phyloP scores from a whole-genome alignment of 2,888 invertebrate species.

The Drosophila nr. fundita region DNA sequence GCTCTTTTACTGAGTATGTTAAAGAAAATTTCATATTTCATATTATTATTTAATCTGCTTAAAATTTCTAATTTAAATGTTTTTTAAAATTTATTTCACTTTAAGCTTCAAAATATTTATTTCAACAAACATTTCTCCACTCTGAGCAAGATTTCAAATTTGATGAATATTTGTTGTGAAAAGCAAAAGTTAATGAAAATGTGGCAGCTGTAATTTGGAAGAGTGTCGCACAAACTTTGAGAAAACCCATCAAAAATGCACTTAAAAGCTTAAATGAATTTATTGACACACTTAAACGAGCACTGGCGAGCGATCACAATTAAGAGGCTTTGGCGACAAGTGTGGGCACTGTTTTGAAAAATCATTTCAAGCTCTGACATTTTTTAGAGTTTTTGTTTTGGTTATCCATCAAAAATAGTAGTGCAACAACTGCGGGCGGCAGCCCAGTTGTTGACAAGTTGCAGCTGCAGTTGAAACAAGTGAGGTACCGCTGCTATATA shows the following conservation, averaged over 20 bases:
- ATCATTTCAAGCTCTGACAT: constrained; percentile 19
- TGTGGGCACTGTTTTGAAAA: constrained; percentile 22
- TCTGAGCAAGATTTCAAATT: background rate
- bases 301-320: background rate
- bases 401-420: constrained; percentile 29
- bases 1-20: background rate
- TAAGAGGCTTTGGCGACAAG: constrained; percentile 10
- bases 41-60: background rate
- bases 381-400: constrained; percentile 20
- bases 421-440: constrained; percentile 40
- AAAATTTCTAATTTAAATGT: background rate
- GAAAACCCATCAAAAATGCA: constrained; percentile 43
- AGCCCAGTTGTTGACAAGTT: constrained; percentile 52
- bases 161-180: background rate
- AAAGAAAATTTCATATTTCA: background rate
- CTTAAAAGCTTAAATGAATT: constrained; percentile 67
- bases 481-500: constrained; percentile 9
- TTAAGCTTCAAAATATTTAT: background rate
- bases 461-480: constrained; percentile 42
- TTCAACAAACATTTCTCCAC: background rate
- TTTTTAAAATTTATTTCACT: background rate
- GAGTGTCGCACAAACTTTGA: constrained; percentile 5
- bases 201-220: constrained; percentile 3
- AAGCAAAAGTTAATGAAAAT: background rate
- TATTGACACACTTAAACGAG: constrained; percentile 60